Evolutionary conservation across 2,888 invertebrate species (phyloP), one percentile per base, ranked within the genome.

Genomic region (Lucinisca nassula): DNA sequence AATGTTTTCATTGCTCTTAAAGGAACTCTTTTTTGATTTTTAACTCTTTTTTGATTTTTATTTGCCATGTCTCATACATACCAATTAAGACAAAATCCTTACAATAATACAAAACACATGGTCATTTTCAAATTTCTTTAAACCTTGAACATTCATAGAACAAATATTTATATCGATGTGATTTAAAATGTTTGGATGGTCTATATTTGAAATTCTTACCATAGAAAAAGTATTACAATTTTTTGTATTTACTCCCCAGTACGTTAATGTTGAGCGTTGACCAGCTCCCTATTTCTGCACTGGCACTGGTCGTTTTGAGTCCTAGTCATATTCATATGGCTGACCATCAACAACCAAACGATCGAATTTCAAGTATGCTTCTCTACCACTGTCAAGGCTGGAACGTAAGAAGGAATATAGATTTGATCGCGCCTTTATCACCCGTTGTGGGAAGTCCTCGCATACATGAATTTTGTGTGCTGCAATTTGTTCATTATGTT

Each of bases 61-160:
- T 55, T 55, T 55, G 55, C 55, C 55, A 55, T 55, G 55, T 55
- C n/a, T 55, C 55, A 21, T 55, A 55, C 55, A 55, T 55, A 55
- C 55, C 55, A n/a, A 55, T 21, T 4, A 55, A 21, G n/a, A 14
- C 55, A 55, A 55, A 55, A 8, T 4, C 17, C 21, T n/a, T 55
- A 55, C 55, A 55, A n/a, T 55, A 55, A 55, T 55, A 14, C n/a
- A 55, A 6, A 55, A 55, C 8, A 14, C 8, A 8, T 55, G 8
- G 4, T 55, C 55, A 55, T 21, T 55, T 17, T 55, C 21, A n/a
- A 17, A 21, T 6, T 55, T 55, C 8, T 55, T 14, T n/a, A 21
- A 6, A 8, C 10, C 55, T 21, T 8, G 10, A 55, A 17, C 21
- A n/a, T 55, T 55, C 14, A 55, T 55, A 55, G 4, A 55, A 55